Evolutionary conservation across 2,888 invertebrate genomes (phyloP).

Genomic region (Leucania comma): DNA sequence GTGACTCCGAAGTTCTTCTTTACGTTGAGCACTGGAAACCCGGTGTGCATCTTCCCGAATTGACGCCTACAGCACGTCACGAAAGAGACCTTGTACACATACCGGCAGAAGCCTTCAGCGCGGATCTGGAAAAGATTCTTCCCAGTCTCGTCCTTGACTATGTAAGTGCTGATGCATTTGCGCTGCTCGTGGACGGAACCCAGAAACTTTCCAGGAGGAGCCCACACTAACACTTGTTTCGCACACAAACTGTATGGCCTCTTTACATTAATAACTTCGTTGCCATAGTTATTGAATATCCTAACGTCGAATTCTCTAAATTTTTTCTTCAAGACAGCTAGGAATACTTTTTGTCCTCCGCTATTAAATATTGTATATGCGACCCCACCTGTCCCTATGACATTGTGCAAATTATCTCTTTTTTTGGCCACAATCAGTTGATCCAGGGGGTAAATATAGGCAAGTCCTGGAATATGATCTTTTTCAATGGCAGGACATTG

Average conservation of each 20-base stretch:
- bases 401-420: slow-evolving; percentile 72
- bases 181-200: slow-evolving; percentile 71
- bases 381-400: slow-evolving; percentile 68
- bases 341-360: slow-evolving; percentile 77
- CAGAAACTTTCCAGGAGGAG: slow-evolving; percentile 77
- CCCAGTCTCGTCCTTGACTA: slow-evolving; percentile 68
- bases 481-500: slow-evolving; percentile 72
- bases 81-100: slow-evolving; percentile 47
- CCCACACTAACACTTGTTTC: slow-evolving; percentile 72
- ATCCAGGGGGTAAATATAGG: slow-evolving; percentile 73
- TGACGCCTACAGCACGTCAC: slow-evolving; percentile 64
- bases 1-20: slow-evolving; percentile 70
- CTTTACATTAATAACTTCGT: slow-evolving; percentile 77
- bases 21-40: slow-evolving; percentile 56
- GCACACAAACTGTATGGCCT: slow-evolving; percentile 64
- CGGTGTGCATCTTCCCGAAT: slow-evolving; percentile 70
- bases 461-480: slow-evolving; percentile 74
- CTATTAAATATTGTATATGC: slow-evolving; percentile 80
- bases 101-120: slow-evolving; percentile 48
- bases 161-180: slow-evolving; percentile 62
- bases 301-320: slow-evolving; percentile 70
- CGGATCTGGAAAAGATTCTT: slow-evolving; percentile 68
- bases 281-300: slow-evolving; percentile 80
- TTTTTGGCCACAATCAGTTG: slow-evolving; percentile 73
- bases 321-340: slow-evolving; percentile 70